Conservation (phyloP, 2,888 invertebrate genomes). For the Suillia variegata region DNA sequence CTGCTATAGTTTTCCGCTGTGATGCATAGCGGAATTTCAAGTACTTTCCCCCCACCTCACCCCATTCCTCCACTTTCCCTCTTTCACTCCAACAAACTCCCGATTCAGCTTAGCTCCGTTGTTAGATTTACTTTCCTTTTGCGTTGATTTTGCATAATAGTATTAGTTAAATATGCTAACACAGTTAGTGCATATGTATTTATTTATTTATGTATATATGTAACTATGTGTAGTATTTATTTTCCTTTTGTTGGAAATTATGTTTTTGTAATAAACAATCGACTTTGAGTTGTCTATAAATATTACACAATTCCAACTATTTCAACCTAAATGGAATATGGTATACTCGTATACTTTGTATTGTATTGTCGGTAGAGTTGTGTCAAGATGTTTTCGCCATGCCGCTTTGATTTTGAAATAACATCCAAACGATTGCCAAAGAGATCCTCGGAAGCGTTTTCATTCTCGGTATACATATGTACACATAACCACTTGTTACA, state of each 20-base stretch:
- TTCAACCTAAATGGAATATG: too few species aligned
- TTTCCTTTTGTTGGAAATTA: not conserved
- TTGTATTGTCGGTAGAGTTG: too few species aligned
- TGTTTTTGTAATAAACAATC: not conserved
- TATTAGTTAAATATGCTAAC: not conserved
- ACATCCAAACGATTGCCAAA: too few species aligned
- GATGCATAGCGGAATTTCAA: too few species aligned
- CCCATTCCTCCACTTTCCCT: not conserved
- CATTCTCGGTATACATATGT: too few species aligned
- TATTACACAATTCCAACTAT: not conserved
- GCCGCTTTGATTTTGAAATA: too few species aligned
- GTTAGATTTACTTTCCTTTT: not conserved
- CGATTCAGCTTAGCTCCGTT: too few species aligned
- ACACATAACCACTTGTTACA: too few species aligned
- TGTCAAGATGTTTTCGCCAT: too few species aligned
- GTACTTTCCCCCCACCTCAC: constrained; percentile 11
- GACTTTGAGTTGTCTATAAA: not conserved
- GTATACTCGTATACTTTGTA: too few species aligned
- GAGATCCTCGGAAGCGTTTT: too few species aligned
- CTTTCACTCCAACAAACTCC: not conserved
- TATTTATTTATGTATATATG: not conserved
- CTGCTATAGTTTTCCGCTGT: too few species aligned
- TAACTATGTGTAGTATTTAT: not conserved
- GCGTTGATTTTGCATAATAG: not conserved
- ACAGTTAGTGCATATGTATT: not conserved